These are phyloP conservation scores for Etheostoma perlongum DNA, from an alignment of 2,797 vertebrate genomes.

Conservation along the genomic window DNA sequence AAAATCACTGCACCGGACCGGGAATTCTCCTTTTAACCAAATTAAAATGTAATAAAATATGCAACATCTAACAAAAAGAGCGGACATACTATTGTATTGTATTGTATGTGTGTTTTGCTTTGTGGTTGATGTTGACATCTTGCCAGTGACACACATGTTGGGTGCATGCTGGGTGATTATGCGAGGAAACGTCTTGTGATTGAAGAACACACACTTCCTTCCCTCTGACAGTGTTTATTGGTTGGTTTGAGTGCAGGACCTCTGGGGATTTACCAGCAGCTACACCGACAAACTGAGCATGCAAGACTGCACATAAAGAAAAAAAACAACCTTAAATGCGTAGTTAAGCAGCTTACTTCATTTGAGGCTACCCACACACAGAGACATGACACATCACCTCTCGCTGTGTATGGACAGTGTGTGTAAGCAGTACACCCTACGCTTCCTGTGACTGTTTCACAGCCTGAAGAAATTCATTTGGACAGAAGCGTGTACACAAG, in stretches of 20 bases:
- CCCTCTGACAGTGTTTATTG: conserved; percentile 35
- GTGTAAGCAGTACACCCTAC: conserved; percentile 23
- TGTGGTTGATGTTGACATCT: conserved; percentile 25
- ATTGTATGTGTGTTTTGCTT: neutral
- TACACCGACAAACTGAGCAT: conserved; percentile 35
- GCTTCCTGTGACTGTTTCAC: conserved; percentile 67
- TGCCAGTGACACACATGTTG: conserved; percentile 36
- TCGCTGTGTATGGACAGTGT: conserved; percentile 16
- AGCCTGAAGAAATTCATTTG: conserved; percentile 19
- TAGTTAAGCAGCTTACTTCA: conserved; percentile 49
- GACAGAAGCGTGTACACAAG: neutral
- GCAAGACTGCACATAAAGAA: conserved; percentile 23
- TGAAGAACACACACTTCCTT: conserved; percentile 36
- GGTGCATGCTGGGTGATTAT: conserved; percentile 35
- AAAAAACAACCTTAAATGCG: neutral
- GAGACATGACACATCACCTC: conserved; percentile 49
- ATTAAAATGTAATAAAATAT: neutral
- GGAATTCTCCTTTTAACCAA: neutral
- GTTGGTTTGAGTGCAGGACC: conserved; percentile 47
- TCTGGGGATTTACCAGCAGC: conserved; percentile 47
- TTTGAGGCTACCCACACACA: conserved; percentile 50
- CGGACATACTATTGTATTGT: neutral
- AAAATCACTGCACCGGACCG: too few species aligned
- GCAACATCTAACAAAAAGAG: neutral
- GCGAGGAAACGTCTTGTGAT: conserved; percentile 42